Percentiles rank a stretch among this genome's conserved stretches.
Evolutionary conservation across 2,113 vertebrate species (phyloP).

Genomic region (Microcebus murinus): DNA sequence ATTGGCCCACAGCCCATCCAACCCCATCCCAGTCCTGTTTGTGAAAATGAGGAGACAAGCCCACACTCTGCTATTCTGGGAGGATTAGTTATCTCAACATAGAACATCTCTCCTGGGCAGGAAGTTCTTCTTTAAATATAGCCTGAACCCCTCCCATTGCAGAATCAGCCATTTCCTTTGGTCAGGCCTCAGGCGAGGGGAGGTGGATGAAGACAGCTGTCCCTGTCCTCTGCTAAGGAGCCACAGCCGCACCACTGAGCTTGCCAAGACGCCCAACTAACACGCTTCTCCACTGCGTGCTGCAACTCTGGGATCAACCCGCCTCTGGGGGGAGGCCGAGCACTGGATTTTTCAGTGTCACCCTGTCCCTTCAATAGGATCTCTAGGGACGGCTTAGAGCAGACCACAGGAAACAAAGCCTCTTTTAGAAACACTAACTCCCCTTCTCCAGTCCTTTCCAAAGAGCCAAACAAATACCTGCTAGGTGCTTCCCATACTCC

Average conservation of each 20-base stretch:
- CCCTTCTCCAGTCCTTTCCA: neutral
- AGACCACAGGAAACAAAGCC: neutral
- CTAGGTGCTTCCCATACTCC: neutral
- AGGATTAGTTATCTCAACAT: constrained; percentile 37
- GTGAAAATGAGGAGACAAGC: constrained; percentile 34
- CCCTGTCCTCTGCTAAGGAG: neutral
- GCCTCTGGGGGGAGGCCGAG: neutral
- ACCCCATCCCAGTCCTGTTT: neutral
- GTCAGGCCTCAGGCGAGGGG: neutral
- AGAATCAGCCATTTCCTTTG: neutral
- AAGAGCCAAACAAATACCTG: neutral
- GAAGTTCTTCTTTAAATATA: constrained; percentile 74
- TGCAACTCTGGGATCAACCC: neutral
- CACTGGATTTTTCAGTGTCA: neutral
- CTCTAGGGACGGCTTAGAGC: neutral
- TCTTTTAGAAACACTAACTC: neutral
- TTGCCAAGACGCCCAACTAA: neutral
- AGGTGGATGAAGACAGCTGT: neutral
- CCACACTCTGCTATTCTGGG: constrained; percentile 47
- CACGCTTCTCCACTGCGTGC: neutral
- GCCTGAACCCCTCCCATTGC: neutral
- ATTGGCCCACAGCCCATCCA: neutral
- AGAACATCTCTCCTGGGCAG: constrained; percentile 27
- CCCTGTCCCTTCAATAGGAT: neutral
- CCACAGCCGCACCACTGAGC: neutral